Evolutionary conservation across 1,140 invertebrate species (phyloP).

Genomic region (Rhyzopertha dominica): DNA sequence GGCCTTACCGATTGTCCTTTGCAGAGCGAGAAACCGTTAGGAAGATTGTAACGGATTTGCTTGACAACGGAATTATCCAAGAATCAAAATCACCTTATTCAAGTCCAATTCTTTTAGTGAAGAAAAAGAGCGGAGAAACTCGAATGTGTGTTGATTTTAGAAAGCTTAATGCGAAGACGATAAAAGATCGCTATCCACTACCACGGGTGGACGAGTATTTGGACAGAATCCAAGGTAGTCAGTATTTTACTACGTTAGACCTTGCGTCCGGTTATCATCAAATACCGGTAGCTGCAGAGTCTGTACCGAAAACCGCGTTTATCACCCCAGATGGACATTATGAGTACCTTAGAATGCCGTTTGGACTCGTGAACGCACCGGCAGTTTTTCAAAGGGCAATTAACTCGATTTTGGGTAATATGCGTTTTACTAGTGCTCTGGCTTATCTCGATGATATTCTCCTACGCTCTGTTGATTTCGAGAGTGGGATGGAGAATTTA

Average conservation of each 20-base stretch:
- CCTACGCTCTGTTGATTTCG: conserved; percentile 26
- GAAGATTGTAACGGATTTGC: too few species aligned
- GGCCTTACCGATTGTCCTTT: too few species aligned
- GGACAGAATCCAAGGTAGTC: conserved; percentile 32
- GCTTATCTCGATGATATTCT: conserved; percentile 36
- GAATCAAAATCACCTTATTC: conserved; percentile 38
- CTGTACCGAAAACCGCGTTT: conserved; percentile 48
- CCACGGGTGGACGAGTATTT: conserved; percentile 47
- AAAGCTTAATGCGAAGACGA: conserved; percentile 21
- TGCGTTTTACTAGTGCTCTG: conserved; percentile 19
- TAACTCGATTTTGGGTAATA: conserved; percentile 26
- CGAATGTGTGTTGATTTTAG: conserved; percentile 35
- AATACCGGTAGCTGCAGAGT: conserved; percentile 26
- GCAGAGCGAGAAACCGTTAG: too few species aligned
- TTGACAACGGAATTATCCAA: conserved; percentile 29
- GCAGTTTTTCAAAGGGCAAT: conserved; percentile 28
- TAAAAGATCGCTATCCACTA: conserved; percentile 25
- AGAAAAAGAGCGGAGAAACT: conserved; percentile 34
- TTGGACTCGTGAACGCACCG: conserved; percentile 35
- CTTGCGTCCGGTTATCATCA: conserved; percentile 43
- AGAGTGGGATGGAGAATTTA: conserved; percentile 33
- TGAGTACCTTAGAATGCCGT: conserved; percentile 34
- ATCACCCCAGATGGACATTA: conserved; percentile 30
- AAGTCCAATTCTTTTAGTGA: conserved; percentile 29
- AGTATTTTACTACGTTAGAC: conserved; percentile 41